Conservation (phyloP, 2,113 vertebrate species). For the Calonectris borealis region DNA sequence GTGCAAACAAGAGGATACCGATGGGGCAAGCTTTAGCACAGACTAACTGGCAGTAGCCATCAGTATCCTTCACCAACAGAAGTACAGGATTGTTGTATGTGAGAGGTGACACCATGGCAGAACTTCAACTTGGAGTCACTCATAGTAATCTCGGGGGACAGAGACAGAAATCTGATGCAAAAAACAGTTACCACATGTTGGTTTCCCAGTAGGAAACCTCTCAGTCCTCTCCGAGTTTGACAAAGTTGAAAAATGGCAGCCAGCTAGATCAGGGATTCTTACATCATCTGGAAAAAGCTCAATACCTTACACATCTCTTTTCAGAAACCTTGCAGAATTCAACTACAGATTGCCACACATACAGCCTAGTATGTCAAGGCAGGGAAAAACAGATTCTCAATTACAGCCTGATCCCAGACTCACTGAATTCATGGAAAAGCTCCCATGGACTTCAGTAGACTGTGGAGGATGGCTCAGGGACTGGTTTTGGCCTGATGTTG, state of each 20-base stretch:
- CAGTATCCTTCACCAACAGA: neutral
- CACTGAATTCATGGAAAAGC: neutral
- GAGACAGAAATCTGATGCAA: neutral
- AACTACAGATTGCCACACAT: neutral
- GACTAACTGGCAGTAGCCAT: neutral
- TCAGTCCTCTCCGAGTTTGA: neutral
- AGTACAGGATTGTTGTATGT: neutral
- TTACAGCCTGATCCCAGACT: neutral
- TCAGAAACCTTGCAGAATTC: neutral
- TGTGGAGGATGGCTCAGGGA: neutral
- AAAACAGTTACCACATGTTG: neutral
- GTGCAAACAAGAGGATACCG: neutral
- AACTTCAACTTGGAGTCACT: neutral
- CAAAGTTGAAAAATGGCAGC: constrained; percentile 12
- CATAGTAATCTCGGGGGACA: neutral
- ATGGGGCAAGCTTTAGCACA: neutral
- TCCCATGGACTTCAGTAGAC: neutral
- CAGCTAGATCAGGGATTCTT: constrained; percentile 1
- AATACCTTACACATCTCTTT: neutral
- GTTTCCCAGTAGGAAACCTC: neutral
- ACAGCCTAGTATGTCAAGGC: neutral
- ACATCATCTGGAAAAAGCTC: constrained; percentile 37
- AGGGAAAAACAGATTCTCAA: neutral
- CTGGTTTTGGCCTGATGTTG: neutral
- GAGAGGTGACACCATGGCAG: neutral